phyloP scores from a whole-genome alignment of 2,797 vertebrate genomes.

The Hydrophis major region DNA sequence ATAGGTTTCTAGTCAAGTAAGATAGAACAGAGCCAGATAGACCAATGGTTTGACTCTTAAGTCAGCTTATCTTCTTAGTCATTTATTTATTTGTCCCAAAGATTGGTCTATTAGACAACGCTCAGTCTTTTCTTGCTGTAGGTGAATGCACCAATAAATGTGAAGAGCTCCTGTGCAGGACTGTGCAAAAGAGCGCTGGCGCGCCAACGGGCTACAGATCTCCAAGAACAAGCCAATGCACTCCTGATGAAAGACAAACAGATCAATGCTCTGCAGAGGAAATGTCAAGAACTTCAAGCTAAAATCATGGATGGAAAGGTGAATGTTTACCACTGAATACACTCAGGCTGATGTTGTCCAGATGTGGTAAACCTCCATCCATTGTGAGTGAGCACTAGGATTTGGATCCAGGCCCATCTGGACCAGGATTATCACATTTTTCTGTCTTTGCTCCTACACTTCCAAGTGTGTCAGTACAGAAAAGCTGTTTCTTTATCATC shows the following conservation, averaged over 20 bases:
- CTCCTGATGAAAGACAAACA: constrained; percentile 94
- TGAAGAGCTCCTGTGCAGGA: constrained; percentile 83
- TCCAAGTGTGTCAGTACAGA: not conserved
- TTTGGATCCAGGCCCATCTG: not conserved
- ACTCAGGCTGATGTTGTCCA: not conserved
- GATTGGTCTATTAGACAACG: not conserved
- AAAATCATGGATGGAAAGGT: constrained; percentile 83
- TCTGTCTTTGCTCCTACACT: not conserved
- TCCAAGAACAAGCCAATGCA: constrained; percentile 89
- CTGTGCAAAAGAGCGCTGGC: constrained; percentile 90
- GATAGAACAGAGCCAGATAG: not conserved
- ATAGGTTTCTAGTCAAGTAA: not conserved
- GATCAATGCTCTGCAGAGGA: constrained; percentile 86
- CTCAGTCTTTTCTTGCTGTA: constrained; percentile 46
- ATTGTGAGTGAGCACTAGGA: not conserved
- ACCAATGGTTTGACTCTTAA: not conserved
- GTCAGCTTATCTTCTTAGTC: not conserved
- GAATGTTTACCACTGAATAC: constrained; percentile 37
- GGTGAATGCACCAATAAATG: constrained; percentile 83
- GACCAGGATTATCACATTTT: not conserved
- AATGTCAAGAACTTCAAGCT: constrained; percentile 85
- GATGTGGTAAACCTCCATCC: not conserved
- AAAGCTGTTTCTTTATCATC: not conserved
- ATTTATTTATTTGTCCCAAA: not conserved
- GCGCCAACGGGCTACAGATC: constrained; percentile 87